Conservation (phyloP, 1,140 invertebrate genomes). For the Pemphigus obesinymphae region DNA sequence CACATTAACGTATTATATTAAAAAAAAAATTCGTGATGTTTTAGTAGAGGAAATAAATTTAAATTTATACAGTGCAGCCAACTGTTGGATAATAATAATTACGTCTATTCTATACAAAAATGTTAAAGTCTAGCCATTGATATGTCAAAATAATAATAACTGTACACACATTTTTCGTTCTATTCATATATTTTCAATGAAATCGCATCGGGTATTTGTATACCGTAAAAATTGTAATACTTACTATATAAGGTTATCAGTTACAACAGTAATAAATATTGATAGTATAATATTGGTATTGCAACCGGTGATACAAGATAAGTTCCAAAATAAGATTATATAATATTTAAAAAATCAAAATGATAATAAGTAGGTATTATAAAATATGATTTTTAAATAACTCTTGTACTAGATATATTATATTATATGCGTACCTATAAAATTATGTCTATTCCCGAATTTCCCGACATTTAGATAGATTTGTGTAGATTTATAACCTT, state of each 20-base stretch:
- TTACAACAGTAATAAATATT: background rate
- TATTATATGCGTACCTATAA: no score
- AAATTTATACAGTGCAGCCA: background rate
- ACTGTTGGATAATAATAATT: background rate
- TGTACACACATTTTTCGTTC: conserved; percentile 3
- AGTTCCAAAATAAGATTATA: no score
- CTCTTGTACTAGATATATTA: no score
- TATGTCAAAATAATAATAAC: conserved; percentile 6
- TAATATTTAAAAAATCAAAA: no score
- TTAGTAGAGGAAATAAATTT: background rate
- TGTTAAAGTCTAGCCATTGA: background rate
- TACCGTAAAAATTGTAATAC: conserved; percentile 22
- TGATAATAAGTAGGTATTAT: background rate
- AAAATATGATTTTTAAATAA: background rate
- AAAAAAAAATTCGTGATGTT: background rate
- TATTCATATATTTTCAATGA: conserved; percentile 23
- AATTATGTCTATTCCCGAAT: no score
- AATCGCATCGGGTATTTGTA: background rate
- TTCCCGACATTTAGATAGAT: no score
- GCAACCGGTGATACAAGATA: no score
- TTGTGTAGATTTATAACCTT: no score
- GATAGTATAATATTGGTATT: no score
- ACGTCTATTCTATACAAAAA: background rate
- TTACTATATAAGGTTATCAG: no score
- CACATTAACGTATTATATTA: no score